Percentiles rank a stretch among this genome's conserved stretches.
These are phyloP conservation scores for Oikopleura albicans DNA, from an alignment of 23 tunicate genomes.

Conservation along the genomic window DNA sequence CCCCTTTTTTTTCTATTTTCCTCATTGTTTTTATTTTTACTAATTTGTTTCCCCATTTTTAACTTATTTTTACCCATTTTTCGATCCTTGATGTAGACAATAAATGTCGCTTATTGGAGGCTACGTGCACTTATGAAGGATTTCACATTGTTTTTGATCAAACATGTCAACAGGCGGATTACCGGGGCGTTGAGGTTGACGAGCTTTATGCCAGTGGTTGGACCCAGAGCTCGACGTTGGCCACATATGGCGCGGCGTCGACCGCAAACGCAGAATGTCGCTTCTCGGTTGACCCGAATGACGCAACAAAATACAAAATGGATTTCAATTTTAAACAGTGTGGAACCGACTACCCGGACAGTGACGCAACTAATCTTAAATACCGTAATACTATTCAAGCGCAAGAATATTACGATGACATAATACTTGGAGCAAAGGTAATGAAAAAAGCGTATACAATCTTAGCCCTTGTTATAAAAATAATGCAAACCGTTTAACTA, in stretches of 20 bases:
- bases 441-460: too few relatives aligned
- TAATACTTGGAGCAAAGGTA: neutral
- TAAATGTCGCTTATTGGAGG: neutral
- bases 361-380: neutral
- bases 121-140: neutral
- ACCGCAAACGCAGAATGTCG: neutral
- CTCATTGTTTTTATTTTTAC: too few relatives aligned
- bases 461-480: too few relatives aligned
- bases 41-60: too few relatives aligned
- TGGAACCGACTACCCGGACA: constrained; percentile 4
- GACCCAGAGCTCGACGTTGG: neutral
- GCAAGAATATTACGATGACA: neutral
- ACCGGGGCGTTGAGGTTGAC: neutral
- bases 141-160: neutral
- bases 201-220: neutral
- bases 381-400: constrained; percentile 12
- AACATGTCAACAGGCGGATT: neutral
- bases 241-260: neutral
- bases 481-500: too few relatives aligned
- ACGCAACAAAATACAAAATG: neutral
- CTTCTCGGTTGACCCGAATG: neutral
- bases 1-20: too few relatives aligned
- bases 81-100: too few relatives aligned
- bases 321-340: neutral
- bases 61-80: too few relatives aligned